Evolutionary conservation across 2,888 invertebrate species (phyloP).

Genomic region (Agriopis aurantiaria): DNA sequence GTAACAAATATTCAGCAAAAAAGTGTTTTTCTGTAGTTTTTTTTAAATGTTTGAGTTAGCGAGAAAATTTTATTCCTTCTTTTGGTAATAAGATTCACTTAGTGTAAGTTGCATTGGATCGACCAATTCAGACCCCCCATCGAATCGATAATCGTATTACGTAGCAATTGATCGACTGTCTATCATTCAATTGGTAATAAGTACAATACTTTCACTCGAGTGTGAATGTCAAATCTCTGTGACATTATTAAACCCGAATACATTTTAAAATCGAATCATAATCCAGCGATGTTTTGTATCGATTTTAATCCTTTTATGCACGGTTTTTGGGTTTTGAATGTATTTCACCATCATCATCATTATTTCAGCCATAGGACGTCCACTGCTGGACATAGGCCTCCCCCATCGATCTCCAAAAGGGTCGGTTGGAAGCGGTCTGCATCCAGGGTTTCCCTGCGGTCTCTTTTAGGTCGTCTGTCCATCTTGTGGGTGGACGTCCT

Average conservation of each 20-base stretch:
- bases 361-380: no score
- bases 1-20: no score
- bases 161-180: constrained; percentile 47
- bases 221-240: constrained; percentile 77
- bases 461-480: no score
- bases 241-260: constrained; percentile 71
- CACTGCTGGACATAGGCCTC: no score
- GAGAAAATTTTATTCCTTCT: no score
- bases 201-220: constrained; percentile 77
- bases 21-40: no score
- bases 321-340: constrained; percentile 69
- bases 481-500: no score
- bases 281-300: constrained; percentile 65
- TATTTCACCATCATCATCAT: no score
- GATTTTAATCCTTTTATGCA: constrained; percentile 70
- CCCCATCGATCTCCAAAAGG: no score
- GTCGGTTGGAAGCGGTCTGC: no score
- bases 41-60: no score
- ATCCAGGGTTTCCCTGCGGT: no score
- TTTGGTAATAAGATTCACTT: not conserved
- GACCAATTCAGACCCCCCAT: constrained; percentile 43
- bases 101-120: constrained; percentile 9
- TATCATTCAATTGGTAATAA: constrained; percentile 58
- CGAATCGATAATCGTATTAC: constrained; percentile 49
- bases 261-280: constrained; percentile 54